Conservation (phyloP, 2,888 invertebrate genomes). For the Melinaea menophilus region DNA sequence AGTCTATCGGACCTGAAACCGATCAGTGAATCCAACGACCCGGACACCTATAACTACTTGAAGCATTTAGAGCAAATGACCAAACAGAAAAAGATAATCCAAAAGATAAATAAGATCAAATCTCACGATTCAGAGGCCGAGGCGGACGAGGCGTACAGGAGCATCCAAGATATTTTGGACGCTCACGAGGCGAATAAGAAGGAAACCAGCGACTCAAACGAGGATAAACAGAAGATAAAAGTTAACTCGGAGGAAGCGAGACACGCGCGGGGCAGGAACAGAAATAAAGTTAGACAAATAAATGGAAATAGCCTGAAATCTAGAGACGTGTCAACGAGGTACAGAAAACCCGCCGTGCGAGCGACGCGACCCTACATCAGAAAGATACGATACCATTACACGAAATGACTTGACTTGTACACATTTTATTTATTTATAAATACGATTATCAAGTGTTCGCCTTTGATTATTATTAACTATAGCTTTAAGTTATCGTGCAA, state of each 20-base stretch:
- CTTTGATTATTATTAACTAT: neutral
- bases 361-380: slow-evolving; percentile 54
- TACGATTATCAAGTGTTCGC: neutral
- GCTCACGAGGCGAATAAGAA: slow-evolving; percentile 59
- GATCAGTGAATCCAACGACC: slow-evolving; percentile 54
- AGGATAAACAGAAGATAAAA: slow-evolving; percentile 27
- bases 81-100: slow-evolving; percentile 40
- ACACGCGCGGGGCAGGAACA: slow-evolving; percentile 29
- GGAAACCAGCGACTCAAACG: slow-evolving; percentile 31
- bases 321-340: slow-evolving; percentile 51
- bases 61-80: slow-evolving; percentile 54
- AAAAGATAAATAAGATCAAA: slow-evolving; percentile 6
- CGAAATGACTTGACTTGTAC: slow-evolving; percentile 23
- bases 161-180: slow-evolving; percentile 62
- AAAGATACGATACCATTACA: slow-evolving; percentile 46
- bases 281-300: slow-evolving; percentile 39
- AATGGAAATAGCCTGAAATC: slow-evolving; percentile 43
- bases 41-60: slow-evolving; percentile 62
- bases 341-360: slow-evolving; percentile 47
- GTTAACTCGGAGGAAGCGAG: slow-evolving; percentile 12
- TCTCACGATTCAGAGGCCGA: slow-evolving; percentile 35
- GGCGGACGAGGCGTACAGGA: slow-evolving; percentile 47
- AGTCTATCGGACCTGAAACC: slow-evolving; percentile 55
- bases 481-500: too few species aligned
- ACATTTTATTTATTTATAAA: slow-evolving; percentile 10